Evolutionary conservation across 2,888 invertebrate genomes (phyloP), one percentile per base, ranked within the genome.

Genomic region (Acleris emargana): DNA sequence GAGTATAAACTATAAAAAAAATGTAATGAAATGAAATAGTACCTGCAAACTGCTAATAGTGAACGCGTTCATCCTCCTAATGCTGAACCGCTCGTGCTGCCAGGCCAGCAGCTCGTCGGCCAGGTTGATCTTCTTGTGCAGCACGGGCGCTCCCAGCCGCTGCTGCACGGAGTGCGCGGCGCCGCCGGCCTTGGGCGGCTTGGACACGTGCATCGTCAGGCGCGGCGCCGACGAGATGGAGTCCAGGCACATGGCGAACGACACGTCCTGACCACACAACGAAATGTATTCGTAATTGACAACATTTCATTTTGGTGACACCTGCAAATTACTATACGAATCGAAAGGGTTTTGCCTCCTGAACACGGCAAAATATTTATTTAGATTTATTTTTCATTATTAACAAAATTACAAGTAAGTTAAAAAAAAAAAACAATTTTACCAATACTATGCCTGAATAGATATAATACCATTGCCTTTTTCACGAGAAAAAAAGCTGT

Each of bases 1-100:
- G n/a, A n/a, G n/a, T n/a, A n/a, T n/a, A n/a, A n/a, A n/a, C n/a
- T n/a, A n/a, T n/a, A 25, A 32, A 32, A 11, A 32, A 6, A 32
- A 11, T 3, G 32, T 0, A 3, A 22, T 20, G 1, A 5, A 50
- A 22, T 20, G 1, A 3, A 25, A 17, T 54, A n/a, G n/a, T n/a
- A 93, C 94, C 87, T 94, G 94, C 5, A 97, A 83, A 1, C 96
- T 94, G 1, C 99, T 99, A 5, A 99, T 77, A 0, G 99, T 99
- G 80, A 99, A 97, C 0, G 98, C 98, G 0, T 98, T 96, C 77
- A 99, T 94, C 70, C 98, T 93, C 71, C 97, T 94, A 74, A 99
- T 97, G 83, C 98, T 98, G 89, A 97, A 99, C 72, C 98, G 93
- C 87, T 99, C 99, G 80, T 99, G 99, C 79, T 99, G 99, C 99